Base-by-base conservation (phyloP, 2,113 vertebrate species). In the Montifringilla adamsi region DNA sequence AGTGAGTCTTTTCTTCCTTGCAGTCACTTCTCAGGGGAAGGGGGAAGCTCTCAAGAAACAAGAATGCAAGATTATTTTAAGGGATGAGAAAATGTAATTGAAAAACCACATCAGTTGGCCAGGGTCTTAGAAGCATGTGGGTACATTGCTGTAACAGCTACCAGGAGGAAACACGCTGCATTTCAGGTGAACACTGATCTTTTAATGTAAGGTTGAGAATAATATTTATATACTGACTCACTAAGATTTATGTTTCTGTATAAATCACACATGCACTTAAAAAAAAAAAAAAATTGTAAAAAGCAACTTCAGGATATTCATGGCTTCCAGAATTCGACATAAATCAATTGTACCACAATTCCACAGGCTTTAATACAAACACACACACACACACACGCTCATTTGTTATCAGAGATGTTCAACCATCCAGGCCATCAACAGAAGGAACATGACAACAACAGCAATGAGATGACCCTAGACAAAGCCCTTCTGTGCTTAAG, bases 251-350 rank as follows among this genome's bases (percentile, higher is more conserved):
- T 95, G 96, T 83, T 97, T 87, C 92, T 94, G 60, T 93, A 88
- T 97, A 97, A 97, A 90, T 97, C 96, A 97, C 86, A 94, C 87
- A 91, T 77, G 95, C 93, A 95, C 90, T 97, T 96, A 82, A 93
- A 84, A 83, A 63, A 89, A 37, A 60, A 58, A n/a, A 93, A n/a
- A 44, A 62, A 59, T n/a, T n/a, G 56, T 9, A 43, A 81, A 96
- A 90, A 60, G 52, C 31, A 53, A 70, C 55, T 70, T 59, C 59
- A 93, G 70, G n/a, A 72, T 85, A 84, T 75, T 91, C 86, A 56
- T 12, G 44, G 91, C 95, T 97, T 97, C 94, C 96, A 97, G 89
- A 96, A 84, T 76, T 94, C 74, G 83, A 43, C 94, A 92, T 97
- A 97, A 97, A 98, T 97, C 94, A 94, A 72, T 66, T 84, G 70